A percentile compares a stretch with the other conserved stretches of the same genome.
phyloP scores from a whole-genome alignment of 2,113 vertebrate genomes.

The Myotis yumanensis region DNA sequence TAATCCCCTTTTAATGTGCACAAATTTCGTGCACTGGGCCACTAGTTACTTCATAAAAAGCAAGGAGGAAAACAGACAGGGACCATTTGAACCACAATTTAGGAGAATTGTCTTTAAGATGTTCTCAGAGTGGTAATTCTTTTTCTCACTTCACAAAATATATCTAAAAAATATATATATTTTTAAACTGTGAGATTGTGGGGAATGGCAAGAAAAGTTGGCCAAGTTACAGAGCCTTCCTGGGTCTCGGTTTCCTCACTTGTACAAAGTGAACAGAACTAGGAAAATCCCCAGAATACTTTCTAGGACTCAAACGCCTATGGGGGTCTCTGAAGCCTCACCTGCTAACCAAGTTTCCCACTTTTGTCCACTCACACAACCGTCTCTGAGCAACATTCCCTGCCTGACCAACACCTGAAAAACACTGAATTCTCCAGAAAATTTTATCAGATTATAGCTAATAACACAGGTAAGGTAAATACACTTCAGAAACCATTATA shows the following conservation, averaged over 20 bases:
- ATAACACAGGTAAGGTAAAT: neutral
- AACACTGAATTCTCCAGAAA: neutral
- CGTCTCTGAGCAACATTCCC: neutral
- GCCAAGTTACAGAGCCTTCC: neutral
- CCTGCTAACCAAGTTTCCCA: neutral
- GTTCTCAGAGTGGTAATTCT: neutral
- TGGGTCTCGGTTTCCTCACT: neutral
- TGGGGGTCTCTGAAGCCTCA: neutral
- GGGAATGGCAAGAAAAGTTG: neutral
- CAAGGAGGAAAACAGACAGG: neutral
- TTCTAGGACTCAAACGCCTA: neutral
- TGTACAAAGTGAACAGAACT: neutral
- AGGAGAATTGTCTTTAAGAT: neutral
- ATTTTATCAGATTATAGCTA: neutral
- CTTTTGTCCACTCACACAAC: neutral
- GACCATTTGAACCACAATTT: neutral
- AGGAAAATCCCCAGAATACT: neutral
- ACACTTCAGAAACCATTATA: neutral
- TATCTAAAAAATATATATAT: neutral
- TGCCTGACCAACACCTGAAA: neutral
- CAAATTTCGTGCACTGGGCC: no score
- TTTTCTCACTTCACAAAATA: neutral
- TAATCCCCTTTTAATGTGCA: no score
- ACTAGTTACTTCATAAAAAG: neutral
- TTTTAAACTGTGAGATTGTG: neutral